These are phyloP conservation scores for Antechinus flavipes DNA, from an alignment of 2,113 vertebrate species.

Conservation along the genomic window DNA sequence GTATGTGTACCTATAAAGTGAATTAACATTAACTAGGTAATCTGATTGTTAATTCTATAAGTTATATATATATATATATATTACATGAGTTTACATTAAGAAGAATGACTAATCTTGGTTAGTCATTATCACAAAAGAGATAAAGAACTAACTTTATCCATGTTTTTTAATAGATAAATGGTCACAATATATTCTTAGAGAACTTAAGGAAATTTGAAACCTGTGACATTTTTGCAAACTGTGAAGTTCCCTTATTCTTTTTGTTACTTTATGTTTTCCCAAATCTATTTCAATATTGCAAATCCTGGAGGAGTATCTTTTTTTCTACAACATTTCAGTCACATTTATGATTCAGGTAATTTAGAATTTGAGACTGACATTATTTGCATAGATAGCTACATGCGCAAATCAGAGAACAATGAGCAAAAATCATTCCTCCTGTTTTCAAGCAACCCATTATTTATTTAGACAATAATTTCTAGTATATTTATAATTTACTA, in stretches of 20 bases:
- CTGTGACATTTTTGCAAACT: not conserved
- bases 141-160: not conserved
- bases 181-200: not conserved
- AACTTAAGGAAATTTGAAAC: not conserved
- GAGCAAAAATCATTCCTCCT: not conserved
- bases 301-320: not conserved
- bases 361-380: not conserved
- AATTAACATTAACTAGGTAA: conserved; percentile 11
- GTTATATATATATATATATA: not conserved
- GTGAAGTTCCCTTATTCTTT: not conserved
- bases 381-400: not conserved
- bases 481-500: not conserved
- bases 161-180: not conserved
- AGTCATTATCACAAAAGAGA: not conserved
- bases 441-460: not conserved
- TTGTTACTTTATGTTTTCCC: not conserved
- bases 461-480: not conserved
- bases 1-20: not conserved
- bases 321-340: not conserved
- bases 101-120: not conserved
- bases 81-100: conserved; percentile 9
- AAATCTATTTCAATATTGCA: not conserved
- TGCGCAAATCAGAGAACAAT: not conserved
- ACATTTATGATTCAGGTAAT: not conserved
- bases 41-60: not conserved